phyloP scores from a whole-genome alignment of 1,140 invertebrate genomes.

The Pomacea maculata region DNA sequence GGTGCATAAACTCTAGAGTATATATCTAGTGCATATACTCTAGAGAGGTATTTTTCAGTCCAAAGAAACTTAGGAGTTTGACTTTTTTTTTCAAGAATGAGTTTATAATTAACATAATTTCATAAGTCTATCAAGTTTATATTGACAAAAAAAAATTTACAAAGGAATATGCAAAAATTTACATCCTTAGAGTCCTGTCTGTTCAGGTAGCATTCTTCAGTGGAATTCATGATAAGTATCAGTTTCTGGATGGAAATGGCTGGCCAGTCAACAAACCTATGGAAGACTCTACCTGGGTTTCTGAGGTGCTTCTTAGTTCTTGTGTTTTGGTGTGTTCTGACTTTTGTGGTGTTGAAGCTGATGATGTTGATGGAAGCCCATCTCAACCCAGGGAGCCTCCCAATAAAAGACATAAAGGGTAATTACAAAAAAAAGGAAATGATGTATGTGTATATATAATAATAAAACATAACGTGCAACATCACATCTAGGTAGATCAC shows the following conservation, averaged over 20 bases:
- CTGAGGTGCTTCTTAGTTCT: slow-evolving; percentile 55
- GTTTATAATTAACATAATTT: too few species aligned
- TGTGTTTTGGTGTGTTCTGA: slow-evolving; percentile 36
- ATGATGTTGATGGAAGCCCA: slow-evolving; percentile 16
- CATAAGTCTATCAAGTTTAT: too few species aligned
- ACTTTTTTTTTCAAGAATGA: too few species aligned
- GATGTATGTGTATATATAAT: background rate
- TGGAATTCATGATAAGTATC: slow-evolving; percentile 32
- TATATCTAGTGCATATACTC: too few species aligned
- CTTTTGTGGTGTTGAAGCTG: background rate
- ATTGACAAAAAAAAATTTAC: too few species aligned
- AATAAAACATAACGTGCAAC: too few species aligned
- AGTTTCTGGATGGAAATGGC: slow-evolving; percentile 59
- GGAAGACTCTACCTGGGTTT: slow-evolving; percentile 51
- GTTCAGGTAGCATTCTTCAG: slow-evolving; percentile 34
- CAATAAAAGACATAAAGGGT: slow-evolving; percentile 40
- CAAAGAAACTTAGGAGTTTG: too few species aligned
- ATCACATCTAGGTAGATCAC: too few species aligned
- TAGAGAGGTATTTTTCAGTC: too few species aligned
- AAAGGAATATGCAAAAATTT: too few species aligned
- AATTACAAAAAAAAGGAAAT: background rate
- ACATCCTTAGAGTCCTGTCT: slow-evolving; percentile 6
- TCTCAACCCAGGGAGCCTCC: slow-evolving; percentile 28
- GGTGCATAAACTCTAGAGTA: too few species aligned
- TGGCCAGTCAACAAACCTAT: slow-evolving; percentile 62